Evolutionary conservation across 2,888 invertebrate species (phyloP), one percentile per base, ranked within the genome.

Genomic region (Ectemnius continuus): DNA sequence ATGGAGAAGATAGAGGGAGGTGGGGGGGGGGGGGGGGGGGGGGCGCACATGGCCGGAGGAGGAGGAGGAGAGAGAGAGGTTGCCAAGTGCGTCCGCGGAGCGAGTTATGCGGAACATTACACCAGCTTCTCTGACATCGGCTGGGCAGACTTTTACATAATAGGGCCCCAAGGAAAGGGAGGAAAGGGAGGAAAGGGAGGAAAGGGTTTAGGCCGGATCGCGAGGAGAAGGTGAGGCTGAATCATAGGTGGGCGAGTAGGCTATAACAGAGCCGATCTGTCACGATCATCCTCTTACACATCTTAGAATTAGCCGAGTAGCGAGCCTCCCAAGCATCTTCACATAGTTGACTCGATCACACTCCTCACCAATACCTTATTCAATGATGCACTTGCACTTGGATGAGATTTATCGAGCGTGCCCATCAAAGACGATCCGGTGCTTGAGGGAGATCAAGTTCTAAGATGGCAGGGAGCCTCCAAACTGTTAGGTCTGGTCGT

Each of bases 281-380:
- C 67, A 81, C 71, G 76, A 69, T 73, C 74, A 69, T 73, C 74
- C 67, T 71, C 66, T 75, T 77, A 70, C 70, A 77, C 79, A 75
- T 67, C 73, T 66, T 67, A n/a, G n/a, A n/a, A n/a, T n/a, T n/a
- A 67, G 11, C 52, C 60, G 63, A 52, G 68, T 18, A 66, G 67
- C 73, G 58, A 67, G 63, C 64, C 8, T 26, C 73, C 47, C 72
- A 56, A 63, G 36, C 2, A 23, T 70, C 46, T n/a, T 67, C 67
- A 26, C 36, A 16, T 63, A 62, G 14, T 56, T 52, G n/a, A n/a
- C 48, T 26, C 59, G 56, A 65, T 28, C 23, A n/a, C 11, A 26
- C 48, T 23, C n/a, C 13, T 5, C 16, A 52, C 26, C 63, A 11
- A 36, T 36, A 36, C 36, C 5, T 36, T 36, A 36, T 11, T 36